These are phyloP conservation scores for Trichomalopsis sarcophagae DNA, from an alignment of 1,140 invertebrate genomes.

Conservation along the genomic window DNA sequence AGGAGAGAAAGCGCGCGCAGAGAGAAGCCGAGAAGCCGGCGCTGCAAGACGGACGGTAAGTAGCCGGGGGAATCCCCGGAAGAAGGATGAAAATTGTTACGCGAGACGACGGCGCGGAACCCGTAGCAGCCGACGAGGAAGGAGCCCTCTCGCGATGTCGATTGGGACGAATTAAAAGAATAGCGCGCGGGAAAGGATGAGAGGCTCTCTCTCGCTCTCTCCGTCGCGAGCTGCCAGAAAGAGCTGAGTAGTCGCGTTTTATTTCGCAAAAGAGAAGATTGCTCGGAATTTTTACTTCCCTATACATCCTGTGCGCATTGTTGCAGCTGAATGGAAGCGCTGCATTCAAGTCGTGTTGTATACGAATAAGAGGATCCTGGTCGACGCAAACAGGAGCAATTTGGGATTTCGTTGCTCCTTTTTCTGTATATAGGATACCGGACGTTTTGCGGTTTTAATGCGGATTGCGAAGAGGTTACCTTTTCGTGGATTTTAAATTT, in stretches of 20 bases:
- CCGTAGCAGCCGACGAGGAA: not conserved
- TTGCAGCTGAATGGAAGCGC: not conserved
- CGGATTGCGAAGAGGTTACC: no score
- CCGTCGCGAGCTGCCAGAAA: not conserved
- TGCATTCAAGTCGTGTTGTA: no score
- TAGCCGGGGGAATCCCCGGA: slow-evolving; percentile 45
- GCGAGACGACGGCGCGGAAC: slow-evolving; percentile 34
- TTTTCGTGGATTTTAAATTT: no score
- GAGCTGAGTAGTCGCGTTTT: not conserved
- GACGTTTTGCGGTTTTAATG: no score
- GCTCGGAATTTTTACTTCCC: not conserved
- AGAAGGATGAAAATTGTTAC: slow-evolving; percentile 54
- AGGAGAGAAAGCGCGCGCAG: not conserved
- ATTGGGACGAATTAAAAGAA: slow-evolving; percentile 53
- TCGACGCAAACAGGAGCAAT: no score
- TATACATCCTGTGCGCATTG: not conserved
- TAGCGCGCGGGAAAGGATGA: not conserved
- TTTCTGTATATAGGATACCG: no score
- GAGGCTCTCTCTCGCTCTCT: not conserved
- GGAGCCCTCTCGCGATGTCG: slow-evolving; percentile 21
- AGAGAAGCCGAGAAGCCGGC: slow-evolving; percentile 8
- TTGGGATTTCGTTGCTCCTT: no score
- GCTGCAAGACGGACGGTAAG: slow-evolving; percentile 42
- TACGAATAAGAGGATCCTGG: no score
- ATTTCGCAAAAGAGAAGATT: slow-evolving; percentile 21